Percentiles rank a stretch among this genome's conserved stretches.
Conservation (phyloP, 2,797 vertebrate genomes). For the Sebastes vulpes region DNA sequence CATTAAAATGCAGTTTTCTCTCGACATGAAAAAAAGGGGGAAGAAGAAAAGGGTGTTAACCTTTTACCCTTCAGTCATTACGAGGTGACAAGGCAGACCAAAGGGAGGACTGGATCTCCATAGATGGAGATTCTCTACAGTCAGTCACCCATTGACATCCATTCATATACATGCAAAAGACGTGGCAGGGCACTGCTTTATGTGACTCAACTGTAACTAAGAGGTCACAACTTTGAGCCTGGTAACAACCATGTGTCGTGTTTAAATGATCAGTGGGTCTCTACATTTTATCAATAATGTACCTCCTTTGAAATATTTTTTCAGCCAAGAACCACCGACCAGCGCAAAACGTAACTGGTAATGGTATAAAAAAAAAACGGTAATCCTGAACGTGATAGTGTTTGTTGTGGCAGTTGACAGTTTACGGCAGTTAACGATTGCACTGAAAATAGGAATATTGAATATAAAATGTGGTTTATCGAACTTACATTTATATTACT, state of each 20-base stretch:
- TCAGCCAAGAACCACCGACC: neutral
- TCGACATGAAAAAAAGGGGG: conserved; percentile 40
- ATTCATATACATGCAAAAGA: conserved; percentile 4
- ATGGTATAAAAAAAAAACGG: too few relatives aligned
- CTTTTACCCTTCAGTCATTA: conserved; percentile 66
- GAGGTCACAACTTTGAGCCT: neutral
- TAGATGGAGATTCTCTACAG: neutral
- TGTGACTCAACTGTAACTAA: neutral
- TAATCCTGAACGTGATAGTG: neutral
- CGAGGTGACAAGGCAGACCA: conserved; percentile 15
- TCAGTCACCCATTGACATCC: neutral
- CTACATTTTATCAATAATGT: neutral
- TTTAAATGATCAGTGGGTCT: neutral
- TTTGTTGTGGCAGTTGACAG: neutral
- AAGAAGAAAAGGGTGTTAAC: conserved; percentile 39
- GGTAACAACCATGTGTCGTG: neutral
- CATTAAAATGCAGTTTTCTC: conserved; percentile 70
- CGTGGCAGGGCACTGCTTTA: neutral
- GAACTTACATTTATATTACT: neutral
- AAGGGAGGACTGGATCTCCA: neutral
- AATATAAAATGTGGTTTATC: too few relatives aligned
- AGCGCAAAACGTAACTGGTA: neutral
- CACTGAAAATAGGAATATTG: neutral
- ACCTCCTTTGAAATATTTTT: rapidly evolving
- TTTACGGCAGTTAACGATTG: neutral